These are phyloP conservation scores for Tenualosa ilisha DNA, from an alignment of 2,797 vertebrate species.

Conservation along the genomic window DNA sequence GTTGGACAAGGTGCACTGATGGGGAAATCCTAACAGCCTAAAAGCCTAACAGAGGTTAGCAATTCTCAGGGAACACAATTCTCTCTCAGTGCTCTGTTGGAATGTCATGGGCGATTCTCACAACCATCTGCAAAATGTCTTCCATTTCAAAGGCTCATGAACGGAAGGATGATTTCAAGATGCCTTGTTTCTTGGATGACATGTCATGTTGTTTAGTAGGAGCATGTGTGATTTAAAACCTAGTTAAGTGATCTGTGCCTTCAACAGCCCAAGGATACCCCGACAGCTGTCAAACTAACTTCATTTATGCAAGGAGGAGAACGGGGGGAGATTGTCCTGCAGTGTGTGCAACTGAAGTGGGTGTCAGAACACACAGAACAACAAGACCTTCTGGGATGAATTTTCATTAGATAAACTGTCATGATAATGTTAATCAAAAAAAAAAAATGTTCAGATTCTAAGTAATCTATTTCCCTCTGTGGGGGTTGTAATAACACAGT, in stretches of 20 bases:
- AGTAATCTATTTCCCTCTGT: not conserved
- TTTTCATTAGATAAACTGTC: constrained; percentile 47
- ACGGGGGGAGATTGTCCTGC: not conserved
- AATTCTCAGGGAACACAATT: not conserved
- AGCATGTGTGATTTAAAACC: not conserved
- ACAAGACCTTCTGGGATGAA: constrained; percentile 49
- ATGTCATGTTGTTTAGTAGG: not conserved
- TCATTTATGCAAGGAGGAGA: not conserved
- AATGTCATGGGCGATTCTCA: not conserved
- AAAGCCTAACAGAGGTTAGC: not conserved
- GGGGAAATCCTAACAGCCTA: not conserved
- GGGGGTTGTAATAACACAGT: not conserved
- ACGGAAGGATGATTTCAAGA: not conserved
- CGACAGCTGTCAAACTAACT: constrained; percentile 19
- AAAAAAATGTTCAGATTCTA: not conserved
- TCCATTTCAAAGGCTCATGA: not conserved
- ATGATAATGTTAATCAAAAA: constrained; percentile 28
- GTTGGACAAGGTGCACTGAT: not conserved
- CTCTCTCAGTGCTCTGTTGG: not conserved
- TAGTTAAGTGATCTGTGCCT: constrained; percentile 29
- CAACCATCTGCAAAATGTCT: not conserved
- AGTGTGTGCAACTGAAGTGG: not conserved
- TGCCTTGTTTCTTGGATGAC: constrained; percentile 5
- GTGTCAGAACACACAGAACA: constrained; percentile 42
- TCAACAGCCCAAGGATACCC: constrained; percentile 34